These are phyloP conservation scores for Procavia capensis DNA, from an alignment of 2,113 vertebrate species.

Conservation along the genomic window DNA sequence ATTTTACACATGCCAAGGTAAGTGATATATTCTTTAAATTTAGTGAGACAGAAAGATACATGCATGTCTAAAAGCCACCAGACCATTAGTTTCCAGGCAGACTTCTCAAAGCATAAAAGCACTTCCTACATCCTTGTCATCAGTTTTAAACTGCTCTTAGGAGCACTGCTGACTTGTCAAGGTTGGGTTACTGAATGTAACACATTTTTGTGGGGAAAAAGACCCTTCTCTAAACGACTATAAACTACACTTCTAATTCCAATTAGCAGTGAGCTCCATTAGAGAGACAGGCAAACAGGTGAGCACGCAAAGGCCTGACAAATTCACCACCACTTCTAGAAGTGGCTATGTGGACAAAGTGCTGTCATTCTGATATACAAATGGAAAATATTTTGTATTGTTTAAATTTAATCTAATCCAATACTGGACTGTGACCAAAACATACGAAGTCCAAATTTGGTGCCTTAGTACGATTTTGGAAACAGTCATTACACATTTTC, in stretches of 20 bases:
- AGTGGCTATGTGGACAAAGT: not conserved
- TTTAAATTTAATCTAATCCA: slow-evolving; percentile 32
- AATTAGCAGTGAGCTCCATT: not conserved
- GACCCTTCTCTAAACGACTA: slow-evolving; percentile 3
- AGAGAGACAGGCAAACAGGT: not conserved
- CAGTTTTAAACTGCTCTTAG: not conserved
- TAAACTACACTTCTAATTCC: not conserved
- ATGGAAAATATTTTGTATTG: slow-evolving; percentile 28
- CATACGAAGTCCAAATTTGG: not conserved
- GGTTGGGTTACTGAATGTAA: not conserved
- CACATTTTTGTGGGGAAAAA: not conserved
- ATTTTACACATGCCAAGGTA: not conserved
- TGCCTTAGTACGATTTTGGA: slow-evolving; percentile 7
- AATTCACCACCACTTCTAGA: not conserved
- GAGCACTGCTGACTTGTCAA: not conserved
- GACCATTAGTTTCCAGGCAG: not conserved
- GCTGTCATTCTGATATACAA: not conserved
- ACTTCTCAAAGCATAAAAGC: not conserved
- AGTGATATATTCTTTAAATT: not conserved
- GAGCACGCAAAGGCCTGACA: not conserved
- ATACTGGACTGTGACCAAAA: not conserved
- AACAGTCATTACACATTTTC: not conserved
- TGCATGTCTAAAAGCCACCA: not conserved
- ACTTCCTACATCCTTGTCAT: not conserved
- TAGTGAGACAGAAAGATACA: not conserved